Base-by-base conservation (phyloP, 2,113 vertebrate species). In the Bagarius yarrelli region DNA sequence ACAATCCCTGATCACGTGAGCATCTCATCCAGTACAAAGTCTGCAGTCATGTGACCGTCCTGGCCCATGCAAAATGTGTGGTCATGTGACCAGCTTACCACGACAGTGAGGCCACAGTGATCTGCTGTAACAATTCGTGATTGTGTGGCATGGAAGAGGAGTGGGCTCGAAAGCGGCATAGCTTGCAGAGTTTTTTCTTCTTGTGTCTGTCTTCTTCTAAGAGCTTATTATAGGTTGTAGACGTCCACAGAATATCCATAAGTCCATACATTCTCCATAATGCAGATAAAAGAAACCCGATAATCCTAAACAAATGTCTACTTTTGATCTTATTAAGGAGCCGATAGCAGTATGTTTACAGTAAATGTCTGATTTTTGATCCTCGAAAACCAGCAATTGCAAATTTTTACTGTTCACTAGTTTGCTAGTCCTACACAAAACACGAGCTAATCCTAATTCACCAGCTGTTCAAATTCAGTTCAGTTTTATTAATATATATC, bases 121-220 rank as follows among this genome's bases (percentile, higher is more conserved):
- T 78, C 76, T 21, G 5, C 78, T 50, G 27, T 78, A 88, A 91
- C 90, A 91, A 89, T 89, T 85, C 69, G 47, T 12, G 82, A 67
- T 84, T 92, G 89, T 92, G 78, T 76, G 34, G 25, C 55, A 36
- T 76, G 50, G 81, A 79, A 27, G 79, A 79, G 56, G 82, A 87
- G 89, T 88, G 87, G 89, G 86, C 86, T 52, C 27, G 76, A 66
- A n/a, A 76, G 74, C 77, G 52, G 69, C 83, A 83, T 25, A 79
- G 55, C 77, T 47, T 12, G 74, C 75, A n/a, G 27, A 14, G 40
- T 55, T 83, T 81, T 81, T 79, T 83, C 80, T 70, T 34, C 53
- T 27, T 19, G 53, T 75, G 59, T 66, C 44, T 63, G 34, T 27
- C 21, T 34, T 47, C 13, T 67, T 19, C 36, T 53, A 32, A 30